Percentiles rank a stretch among this genome's conserved stretches.
phyloP scores from a whole-genome alignment of 1,140 invertebrate genomes.

The Oreohelix idahoensis region DNA sequence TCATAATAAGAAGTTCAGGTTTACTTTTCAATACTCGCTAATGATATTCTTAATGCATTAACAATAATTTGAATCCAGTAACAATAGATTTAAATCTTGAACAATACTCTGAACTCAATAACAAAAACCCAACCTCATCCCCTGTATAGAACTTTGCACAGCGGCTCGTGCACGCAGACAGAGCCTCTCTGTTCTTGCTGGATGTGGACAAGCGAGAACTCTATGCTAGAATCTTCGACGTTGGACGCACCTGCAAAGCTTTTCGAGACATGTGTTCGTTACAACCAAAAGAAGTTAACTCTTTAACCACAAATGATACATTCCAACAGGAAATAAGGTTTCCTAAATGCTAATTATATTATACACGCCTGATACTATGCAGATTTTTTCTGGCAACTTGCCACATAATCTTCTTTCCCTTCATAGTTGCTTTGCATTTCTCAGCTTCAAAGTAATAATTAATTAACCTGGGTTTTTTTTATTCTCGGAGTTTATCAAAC shows the following conservation, averaged over 20 bases:
- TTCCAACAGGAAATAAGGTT: constrained; percentile 1
- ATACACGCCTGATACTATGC: background rate
- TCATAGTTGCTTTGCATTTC: background rate
- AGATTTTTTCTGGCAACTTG: background rate
- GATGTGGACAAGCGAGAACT: constrained; percentile 81
- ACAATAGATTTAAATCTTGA: too few relatives aligned
- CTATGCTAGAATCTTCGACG: constrained; percentile 86
- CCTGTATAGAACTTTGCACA: constrained; percentile 81
- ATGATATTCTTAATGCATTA: too few relatives aligned
- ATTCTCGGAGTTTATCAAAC: too few relatives aligned
- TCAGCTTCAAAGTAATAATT: background rate
- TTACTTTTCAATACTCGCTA: too few relatives aligned
- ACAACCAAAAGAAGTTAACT: background rate
- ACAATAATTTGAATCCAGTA: too few relatives aligned
- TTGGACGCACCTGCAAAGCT: constrained; percentile 71
- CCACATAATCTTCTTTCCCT: background rate
- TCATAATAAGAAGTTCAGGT: too few relatives aligned
- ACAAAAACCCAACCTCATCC: background rate
- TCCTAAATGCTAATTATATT: background rate
- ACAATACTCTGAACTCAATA: too few relatives aligned
- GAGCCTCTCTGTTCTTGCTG: constrained; percentile 83
- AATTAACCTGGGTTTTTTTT: too few relatives aligned
- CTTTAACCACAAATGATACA: background rate
- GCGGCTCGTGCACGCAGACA: constrained; percentile 84
- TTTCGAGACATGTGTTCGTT: background rate